phyloP scores from a whole-genome alignment of 2,888 invertebrate species.

The Watsonalla cultraria region DNA sequence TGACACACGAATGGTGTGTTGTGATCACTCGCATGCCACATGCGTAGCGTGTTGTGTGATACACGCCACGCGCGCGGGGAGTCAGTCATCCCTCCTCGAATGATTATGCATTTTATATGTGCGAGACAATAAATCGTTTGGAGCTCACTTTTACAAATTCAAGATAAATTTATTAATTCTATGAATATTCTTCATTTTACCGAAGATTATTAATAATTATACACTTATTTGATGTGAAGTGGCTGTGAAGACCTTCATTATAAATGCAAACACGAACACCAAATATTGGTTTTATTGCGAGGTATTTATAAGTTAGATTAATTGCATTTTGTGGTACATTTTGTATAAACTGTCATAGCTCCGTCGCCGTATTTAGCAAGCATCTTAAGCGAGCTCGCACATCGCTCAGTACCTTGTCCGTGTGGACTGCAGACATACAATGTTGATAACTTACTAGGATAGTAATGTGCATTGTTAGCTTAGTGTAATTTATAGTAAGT shows the following conservation, averaged over 20 bases:
- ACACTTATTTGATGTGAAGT: slow-evolving; percentile 51
- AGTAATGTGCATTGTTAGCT: slow-evolving; percentile 71
- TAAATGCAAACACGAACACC: slow-evolving; percentile 51
- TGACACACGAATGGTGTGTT: too few relatives aligned
- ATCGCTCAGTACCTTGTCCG: slow-evolving; percentile 67
- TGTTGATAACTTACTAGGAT: slow-evolving; percentile 52
- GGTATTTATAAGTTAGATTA: slow-evolving; percentile 57
- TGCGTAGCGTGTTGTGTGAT: too few relatives aligned
- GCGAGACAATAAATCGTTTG: slow-evolving; percentile 72
- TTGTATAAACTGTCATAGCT: slow-evolving; percentile 46
- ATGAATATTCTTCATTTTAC: slow-evolving; percentile 38
- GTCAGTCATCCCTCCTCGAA: slow-evolving; percentile 20
- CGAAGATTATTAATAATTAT: slow-evolving; percentile 36
- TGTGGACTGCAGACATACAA: slow-evolving; percentile 55
- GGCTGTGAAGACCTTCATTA: slow-evolving; percentile 71
- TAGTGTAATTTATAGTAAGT: slow-evolving; percentile 74
- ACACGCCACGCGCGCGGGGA: not conserved
- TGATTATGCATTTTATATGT: slow-evolving; percentile 61
- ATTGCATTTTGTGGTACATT: slow-evolving; percentile 46
- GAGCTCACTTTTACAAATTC: slow-evolving; percentile 44
- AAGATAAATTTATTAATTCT: slow-evolving; percentile 28
- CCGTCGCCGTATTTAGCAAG: slow-evolving; percentile 27
- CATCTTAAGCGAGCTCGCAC: slow-evolving; percentile 54
- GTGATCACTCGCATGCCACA: too few relatives aligned
- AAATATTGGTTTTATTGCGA: slow-evolving; percentile 59